phyloP scores from a whole-genome alignment of 2,113 vertebrate species.

The Aix galericulata region DNA sequence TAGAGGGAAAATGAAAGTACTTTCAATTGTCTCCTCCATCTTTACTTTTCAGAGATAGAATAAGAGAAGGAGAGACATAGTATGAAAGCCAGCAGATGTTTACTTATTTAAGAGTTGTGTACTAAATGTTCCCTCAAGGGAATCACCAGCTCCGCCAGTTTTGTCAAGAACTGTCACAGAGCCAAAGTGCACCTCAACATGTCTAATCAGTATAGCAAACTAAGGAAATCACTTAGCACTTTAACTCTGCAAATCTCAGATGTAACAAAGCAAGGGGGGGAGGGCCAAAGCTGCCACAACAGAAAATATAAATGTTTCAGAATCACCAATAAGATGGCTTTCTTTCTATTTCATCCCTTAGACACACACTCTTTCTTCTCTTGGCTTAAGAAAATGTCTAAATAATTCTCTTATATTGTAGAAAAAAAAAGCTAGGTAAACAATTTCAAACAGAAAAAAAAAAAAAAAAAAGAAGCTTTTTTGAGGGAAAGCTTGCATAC shows the following conservation, averaged over 20 bases:
- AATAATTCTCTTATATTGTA: background rate
- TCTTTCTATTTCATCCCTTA: background rate
- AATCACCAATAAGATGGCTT: background rate
- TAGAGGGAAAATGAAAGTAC: background rate
- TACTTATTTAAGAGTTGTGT: slow-evolving; percentile 48
- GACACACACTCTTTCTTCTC: background rate
- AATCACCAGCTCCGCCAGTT: slow-evolving; percentile 9
- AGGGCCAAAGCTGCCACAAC: background rate
- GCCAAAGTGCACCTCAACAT: slow-evolving; percentile 18
- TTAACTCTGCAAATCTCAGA: background rate
- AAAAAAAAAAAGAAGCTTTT: background rate
- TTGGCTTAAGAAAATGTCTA: background rate
- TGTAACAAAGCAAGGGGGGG: slow-evolving; percentile 17
- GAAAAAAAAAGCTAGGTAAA: background rate
- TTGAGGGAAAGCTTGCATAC: background rate
- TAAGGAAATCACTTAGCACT: slow-evolving; percentile 45
- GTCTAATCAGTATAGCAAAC: slow-evolving; percentile 54
- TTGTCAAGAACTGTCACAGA: slow-evolving; percentile 11
- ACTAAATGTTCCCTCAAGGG: slow-evolving; percentile 21
- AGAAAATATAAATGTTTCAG: background rate
- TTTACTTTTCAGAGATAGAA: background rate
- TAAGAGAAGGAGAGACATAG: background rate
- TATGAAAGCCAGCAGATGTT: slow-evolving; percentile 17
- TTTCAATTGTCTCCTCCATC: background rate
- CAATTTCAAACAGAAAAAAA: background rate